These are phyloP conservation scores for Rhyzopertha dominica DNA, from an alignment of 1,140 invertebrate species.

Conservation along the genomic window DNA sequence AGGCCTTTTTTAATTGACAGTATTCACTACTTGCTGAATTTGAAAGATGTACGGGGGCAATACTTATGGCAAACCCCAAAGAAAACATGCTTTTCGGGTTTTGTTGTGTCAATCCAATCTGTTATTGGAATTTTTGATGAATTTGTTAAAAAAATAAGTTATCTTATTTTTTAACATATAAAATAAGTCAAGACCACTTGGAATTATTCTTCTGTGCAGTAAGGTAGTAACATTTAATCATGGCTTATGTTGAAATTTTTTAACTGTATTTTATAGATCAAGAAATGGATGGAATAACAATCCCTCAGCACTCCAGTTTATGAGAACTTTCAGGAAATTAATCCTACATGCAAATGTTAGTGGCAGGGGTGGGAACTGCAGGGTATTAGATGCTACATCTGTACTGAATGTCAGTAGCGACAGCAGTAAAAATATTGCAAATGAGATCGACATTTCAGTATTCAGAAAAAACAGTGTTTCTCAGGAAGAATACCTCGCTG, in stretches of 20 bases:
- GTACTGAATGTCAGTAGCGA: too few relatives aligned
- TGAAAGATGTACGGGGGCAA: neutral
- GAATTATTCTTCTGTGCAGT: neutral
- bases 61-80: neutral
- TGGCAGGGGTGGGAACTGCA: constrained; percentile 3
- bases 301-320: constrained; percentile 8
- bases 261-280: neutral
- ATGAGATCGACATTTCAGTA: too few relatives aligned
- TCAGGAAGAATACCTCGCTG: too few relatives aligned
- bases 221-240: constrained; percentile 1
- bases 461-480: too few relatives aligned
- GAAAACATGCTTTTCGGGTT: neutral
- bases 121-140: too few relatives aligned
- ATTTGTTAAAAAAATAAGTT: neutral
- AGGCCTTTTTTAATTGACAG: neutral
- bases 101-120: too few relatives aligned
- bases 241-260: neutral
- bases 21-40: neutral
- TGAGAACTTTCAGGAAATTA: constrained; percentile 1
- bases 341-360: constrained; percentile 1
- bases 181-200: constrained; percentile 1
- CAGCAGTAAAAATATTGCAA: too few relatives aligned
- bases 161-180: neutral
- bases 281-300: constrained; percentile 13
- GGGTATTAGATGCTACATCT: constrained; percentile 1